Evolutionary conservation across 1,140 invertebrate species (phyloP), one percentile per base, ranked within the genome.

Genomic region (Platyura marginata): DNA sequence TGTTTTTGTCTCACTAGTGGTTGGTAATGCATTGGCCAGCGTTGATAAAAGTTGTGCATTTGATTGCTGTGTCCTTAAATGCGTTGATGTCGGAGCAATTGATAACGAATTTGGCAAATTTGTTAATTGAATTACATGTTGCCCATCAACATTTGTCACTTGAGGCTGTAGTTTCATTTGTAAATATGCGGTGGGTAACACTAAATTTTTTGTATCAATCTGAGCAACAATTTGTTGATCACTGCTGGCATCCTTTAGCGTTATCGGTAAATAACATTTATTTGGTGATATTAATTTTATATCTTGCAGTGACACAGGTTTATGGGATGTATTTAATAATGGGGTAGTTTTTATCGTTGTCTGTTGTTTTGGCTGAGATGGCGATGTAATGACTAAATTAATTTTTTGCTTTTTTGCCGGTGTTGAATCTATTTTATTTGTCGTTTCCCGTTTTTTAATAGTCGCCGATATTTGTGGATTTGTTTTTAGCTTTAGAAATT

Each of bases 391-490:
- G 11, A 61, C 52, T 22, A 61, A 56, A 47, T 61, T 61, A 0
- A 58, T 50, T 54, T 69, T 68, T 1, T 65, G 64, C 40, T 66
- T 61, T 36, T 66, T 63, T 3, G 47, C 46, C 48, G 47, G 37
- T 3, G 19, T 16, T 5, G 36, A 19, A 4, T 37, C 32, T 4
- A 34, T 34, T 34, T 21, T 44, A 2, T 39, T 47, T 46, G 13
- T 45, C 21, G 21, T 44, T 46, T 46, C 46, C 36, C 36, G 52
- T 34, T 50, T 54, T 21, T 57, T 59, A 1, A 50, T 45, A 3
- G 56, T 44, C 22, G 65, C 63, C 36, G 62, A 51, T 25, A 67
- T 57, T 43, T 68, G 64, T 23, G 67, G 61, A 37, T 68, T 58
- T 11, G 38, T 3, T 51, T 69, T 68, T 3, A 63, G 44, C 41